Evolutionary conservation across 2,113 vertebrate species (phyloP), one percentile per base, ranked within the genome.

Genomic region (Epinephelus cyanopodus): DNA sequence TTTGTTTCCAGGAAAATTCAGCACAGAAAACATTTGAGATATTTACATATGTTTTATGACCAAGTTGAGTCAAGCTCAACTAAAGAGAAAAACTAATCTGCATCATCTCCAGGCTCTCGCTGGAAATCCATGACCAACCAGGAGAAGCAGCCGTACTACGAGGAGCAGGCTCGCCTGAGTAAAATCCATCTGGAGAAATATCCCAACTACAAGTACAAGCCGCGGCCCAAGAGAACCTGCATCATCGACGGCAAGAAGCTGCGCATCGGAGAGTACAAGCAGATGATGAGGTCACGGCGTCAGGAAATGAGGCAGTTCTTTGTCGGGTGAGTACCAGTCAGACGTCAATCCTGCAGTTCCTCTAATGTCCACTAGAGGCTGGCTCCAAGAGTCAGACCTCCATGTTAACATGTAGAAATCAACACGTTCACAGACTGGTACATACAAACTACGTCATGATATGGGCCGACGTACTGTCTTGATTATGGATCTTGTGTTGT

Each of bases 281-380:
- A 99, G 89, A 95, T 99, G 95, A 99, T 99, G 98, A 95, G 98
- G 77, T 99, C 98, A 82, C 96, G 98, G n/a, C 96, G 98, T 71
- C 98, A 99, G 94, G 98, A 99, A 94, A 99, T 99, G 98, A 96
- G 98, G 92, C 98, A 99, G 95, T 99, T 99, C 94, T 99, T 99
- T 0, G 98, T 99, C 91, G 98, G 98, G 98, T 99, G 93, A 92
- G 97, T 94, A 39, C 5, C 11, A 7, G 60, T 15, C 25, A 33
- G 37, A 37, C 6, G 33, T 37, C 33, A 45, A 45, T 10, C 8
- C 42, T 45, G 42, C 42, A 45, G 42, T 45, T 45, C 42, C 42
- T 45, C 42, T 45, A 45, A 45, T 11, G 42, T 2, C 42, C 42
- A 45, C 42, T 45, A 45, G 42, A 10, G 42, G 42, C 42, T 45